A percentile compares a stretch with the other conserved stretches of the same genome.
Evolutionary conservation across 2,113 vertebrate species (phyloP).

Genomic region (Heterochromis multidens): DNA sequence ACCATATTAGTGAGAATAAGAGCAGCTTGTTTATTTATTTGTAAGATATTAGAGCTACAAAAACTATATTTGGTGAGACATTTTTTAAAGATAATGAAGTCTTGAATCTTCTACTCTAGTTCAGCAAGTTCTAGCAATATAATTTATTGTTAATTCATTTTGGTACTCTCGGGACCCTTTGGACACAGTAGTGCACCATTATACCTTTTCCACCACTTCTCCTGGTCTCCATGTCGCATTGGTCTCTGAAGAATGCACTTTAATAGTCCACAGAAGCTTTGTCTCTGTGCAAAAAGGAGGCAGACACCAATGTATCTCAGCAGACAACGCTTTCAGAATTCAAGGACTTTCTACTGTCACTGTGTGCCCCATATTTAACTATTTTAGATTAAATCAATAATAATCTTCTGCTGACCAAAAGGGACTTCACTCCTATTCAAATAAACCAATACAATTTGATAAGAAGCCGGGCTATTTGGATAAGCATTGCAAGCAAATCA

Average conservation of each 20-base stretch:
- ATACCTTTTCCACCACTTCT: background rate
- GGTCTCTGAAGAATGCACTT: background rate
- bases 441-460: slow-evolving; percentile 69
- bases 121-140: background rate
- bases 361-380: slow-evolving; percentile 64
- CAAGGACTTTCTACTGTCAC: slow-evolving; percentile 51
- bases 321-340: slow-evolving; percentile 39
- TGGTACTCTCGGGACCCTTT: background rate
- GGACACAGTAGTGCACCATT: background rate
- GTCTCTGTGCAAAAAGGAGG: background rate
- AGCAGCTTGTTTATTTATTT: slow-evolving; percentile 18
- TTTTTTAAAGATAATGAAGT: background rate
- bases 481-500: slow-evolving; percentile 49
- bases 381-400: slow-evolving; percentile 74
- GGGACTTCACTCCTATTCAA: slow-evolving; percentile 56
- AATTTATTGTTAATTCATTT: background rate
- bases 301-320: slow-evolving; percentile 23
- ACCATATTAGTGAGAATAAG: slow-evolving; percentile 7
- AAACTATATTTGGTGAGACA: slow-evolving; percentile 2
- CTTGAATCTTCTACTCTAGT: background rate
- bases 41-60: background rate
- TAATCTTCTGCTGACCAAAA: slow-evolving; percentile 65
- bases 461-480: slow-evolving; percentile 61
- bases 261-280: background rate
- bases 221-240: background rate